Conservation (phyloP, 2,888 invertebrate genomes). For the Drosophila greeni region DNA sequence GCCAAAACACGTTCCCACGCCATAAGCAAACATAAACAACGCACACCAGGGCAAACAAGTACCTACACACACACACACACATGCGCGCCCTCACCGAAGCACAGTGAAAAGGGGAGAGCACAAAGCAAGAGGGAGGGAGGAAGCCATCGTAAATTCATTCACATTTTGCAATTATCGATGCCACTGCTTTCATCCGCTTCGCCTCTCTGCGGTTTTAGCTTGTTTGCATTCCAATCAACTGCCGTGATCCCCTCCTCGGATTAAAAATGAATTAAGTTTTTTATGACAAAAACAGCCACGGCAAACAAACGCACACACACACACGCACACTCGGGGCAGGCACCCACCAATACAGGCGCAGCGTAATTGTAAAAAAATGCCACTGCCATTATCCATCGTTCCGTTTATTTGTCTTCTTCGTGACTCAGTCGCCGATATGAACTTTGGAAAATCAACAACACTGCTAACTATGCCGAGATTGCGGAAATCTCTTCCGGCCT, state of each 20-base stretch:
- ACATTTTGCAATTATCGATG: slow-evolving; percentile 44
- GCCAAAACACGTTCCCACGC: slow-evolving; percentile 62
- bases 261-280: slow-evolving; percentile 70
- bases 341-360: slow-evolving; percentile 28
- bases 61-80: slow-evolving; percentile 4
- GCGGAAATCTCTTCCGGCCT: slow-evolving; percentile 16
- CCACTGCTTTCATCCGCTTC: slow-evolving; percentile 9
- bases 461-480: slow-evolving; percentile 19
- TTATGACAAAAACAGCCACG: slow-evolving; percentile 51
- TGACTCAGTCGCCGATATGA: slow-evolving; percentile 58
- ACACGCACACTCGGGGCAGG: slow-evolving; percentile 29
- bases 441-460: slow-evolving; percentile 30
- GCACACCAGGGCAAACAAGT: slow-evolving; percentile 3
- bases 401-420: slow-evolving; percentile 40
- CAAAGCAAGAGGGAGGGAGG: slow-evolving; percentile 1
- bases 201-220: slow-evolving; percentile 53
- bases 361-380: slow-evolving; percentile 59
- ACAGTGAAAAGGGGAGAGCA: background rate
- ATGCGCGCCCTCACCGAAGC: background rate
- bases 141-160: slow-evolving; percentile 56
- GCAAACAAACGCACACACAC: slow-evolving; percentile 51
- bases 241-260: slow-evolving; percentile 40
- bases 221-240: slow-evolving; percentile 62
- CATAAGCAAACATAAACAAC: slow-evolving; percentile 52
- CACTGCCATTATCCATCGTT: slow-evolving; percentile 47